Evolutionary conservation across 2,113 vertebrate species (phyloP).

Genomic region (Clarias magur): DNA sequence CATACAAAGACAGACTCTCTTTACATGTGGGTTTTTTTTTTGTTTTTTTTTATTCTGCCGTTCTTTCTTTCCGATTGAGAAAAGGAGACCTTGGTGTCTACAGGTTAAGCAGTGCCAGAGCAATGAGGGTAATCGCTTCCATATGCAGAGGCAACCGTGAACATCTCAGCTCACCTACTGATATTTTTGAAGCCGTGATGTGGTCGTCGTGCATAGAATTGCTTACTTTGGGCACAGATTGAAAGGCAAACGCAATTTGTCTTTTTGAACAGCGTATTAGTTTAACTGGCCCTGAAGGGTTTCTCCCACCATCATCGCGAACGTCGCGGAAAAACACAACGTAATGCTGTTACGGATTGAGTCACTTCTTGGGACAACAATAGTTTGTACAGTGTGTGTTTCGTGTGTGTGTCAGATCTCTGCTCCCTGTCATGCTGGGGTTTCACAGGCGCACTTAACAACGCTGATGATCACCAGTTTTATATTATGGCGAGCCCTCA

Average conservation of each 20-base stretch:
- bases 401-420: conserved; percentile 11
- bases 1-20: conserved; percentile 44
- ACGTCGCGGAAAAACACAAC: conserved; percentile 52
- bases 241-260: conserved; percentile 61
- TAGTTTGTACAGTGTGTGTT: conserved; percentile 21
- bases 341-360: conserved; percentile 50
- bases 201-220: conserved; percentile 60
- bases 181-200: conserved; percentile 45
- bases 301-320: conserved; percentile 40
- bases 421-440: background rate
- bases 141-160: conserved; percentile 60
- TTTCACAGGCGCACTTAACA: background rate
- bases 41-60: background rate
- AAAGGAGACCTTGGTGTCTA: conserved; percentile 30
- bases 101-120: conserved; percentile 58
- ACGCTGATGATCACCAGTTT: conserved; percentile 1
- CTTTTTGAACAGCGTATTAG: conserved; percentile 59
- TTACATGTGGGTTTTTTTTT: conserved; percentile 31
- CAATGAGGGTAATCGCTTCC: conserved; percentile 60
- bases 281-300: conserved; percentile 57
- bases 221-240: conserved; percentile 58
- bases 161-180: conserved; percentile 60
- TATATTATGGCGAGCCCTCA: background rate
- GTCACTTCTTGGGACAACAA: conserved; percentile 53
- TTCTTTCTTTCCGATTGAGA: conserved; percentile 3